Conservation (phyloP, 2,113 vertebrate species). For the Equus quagga region DNA sequence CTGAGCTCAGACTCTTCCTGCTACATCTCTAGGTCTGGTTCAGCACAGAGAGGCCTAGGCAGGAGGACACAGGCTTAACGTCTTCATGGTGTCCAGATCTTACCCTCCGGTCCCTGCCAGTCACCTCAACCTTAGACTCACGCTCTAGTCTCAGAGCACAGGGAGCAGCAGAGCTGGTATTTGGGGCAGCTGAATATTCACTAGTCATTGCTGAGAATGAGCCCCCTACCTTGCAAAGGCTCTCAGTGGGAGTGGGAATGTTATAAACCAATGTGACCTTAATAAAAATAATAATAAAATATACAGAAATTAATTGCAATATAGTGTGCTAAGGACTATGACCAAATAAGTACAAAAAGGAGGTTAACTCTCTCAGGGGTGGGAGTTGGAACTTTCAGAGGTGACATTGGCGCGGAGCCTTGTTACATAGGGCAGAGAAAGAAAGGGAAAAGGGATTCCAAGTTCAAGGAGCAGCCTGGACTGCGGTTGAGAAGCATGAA, state of each 20-base stretch:
- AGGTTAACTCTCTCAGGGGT: background rate
- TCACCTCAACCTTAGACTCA: background rate
- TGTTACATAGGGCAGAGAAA: background rate
- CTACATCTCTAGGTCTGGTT: background rate
- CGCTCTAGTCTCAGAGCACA: background rate
- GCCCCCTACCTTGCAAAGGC: background rate
- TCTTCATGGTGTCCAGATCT: background rate
- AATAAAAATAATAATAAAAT: too few relatives aligned
- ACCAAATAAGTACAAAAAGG: too few relatives aligned
- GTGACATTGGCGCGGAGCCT: background rate
- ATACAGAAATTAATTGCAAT: too few relatives aligned
- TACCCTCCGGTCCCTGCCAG: background rate
- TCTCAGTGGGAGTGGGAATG: background rate
- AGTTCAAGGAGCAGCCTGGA: background rate
- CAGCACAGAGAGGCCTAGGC: background rate
- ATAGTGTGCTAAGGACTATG: too few relatives aligned
- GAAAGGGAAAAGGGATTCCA: background rate
- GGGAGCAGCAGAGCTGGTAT: background rate
- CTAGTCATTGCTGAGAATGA: background rate
- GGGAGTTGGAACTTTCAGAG: background rate
- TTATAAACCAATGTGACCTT: background rate
- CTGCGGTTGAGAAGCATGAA: background rate
- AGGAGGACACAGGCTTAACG: background rate
- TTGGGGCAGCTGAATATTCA: background rate
- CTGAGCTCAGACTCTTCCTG: background rate